Percentiles rank a stretch among this genome's conserved stretches.
These are phyloP conservation scores for Synergus gifuensis DNA, from an alignment of 2,888 invertebrate species.

Conservation along the genomic window DNA sequence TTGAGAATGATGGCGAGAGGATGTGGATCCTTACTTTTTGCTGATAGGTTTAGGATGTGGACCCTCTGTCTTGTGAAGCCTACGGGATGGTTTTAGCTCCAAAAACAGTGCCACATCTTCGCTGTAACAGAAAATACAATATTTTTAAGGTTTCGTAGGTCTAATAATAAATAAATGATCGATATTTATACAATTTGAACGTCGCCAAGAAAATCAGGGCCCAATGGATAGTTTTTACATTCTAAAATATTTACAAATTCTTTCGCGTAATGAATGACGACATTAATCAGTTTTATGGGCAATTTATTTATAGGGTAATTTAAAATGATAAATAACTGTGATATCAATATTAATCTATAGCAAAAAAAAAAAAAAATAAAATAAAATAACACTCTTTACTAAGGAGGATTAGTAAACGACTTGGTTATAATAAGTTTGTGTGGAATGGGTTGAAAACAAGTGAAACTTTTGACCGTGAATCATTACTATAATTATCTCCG, in stretches of 20 bases:
- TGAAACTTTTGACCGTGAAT: not conserved
- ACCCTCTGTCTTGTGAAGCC: constrained; percentile 67
- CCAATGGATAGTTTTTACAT: no score
- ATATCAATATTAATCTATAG: no score
- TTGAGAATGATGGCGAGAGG: constrained; percentile 58
- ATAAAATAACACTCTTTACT: no score
- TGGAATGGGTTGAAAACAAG: not conserved
- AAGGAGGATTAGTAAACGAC: no score
- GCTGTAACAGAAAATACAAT: constrained; percentile 62
- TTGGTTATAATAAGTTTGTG: not conserved
- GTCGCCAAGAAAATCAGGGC: no score
- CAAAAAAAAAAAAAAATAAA: no score
- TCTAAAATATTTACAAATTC: not conserved
- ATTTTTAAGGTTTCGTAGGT: not conserved
- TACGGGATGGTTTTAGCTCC: constrained; percentile 73
- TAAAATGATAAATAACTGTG: no score
- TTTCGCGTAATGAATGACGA: not conserved
- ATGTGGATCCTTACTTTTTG: constrained; percentile 73
- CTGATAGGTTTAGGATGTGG: constrained; percentile 65
- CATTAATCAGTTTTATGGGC: not conserved
- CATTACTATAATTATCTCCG: not conserved
- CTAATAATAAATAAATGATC: not conserved
- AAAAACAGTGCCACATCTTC: constrained; percentile 69
- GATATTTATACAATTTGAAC: no score
- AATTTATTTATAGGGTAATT: not conserved